Evolutionary conservation across 2,797 vertebrate species (phyloP).

Genomic region (Numenius phaeopus): DNA sequence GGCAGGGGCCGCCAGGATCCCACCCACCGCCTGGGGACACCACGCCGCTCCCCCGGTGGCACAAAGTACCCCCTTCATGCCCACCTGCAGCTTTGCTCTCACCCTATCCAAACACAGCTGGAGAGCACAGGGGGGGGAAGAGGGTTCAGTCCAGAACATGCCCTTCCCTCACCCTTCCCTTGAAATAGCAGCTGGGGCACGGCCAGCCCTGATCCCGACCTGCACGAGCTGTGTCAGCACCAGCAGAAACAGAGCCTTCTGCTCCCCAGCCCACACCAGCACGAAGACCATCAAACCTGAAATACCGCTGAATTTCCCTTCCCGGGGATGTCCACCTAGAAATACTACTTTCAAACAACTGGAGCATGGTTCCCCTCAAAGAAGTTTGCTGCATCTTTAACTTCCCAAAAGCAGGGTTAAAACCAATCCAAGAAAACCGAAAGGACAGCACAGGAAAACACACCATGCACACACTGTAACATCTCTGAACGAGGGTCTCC

Average conservation of each 20-base stretch:
- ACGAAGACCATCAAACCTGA: not conserved
- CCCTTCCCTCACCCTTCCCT: not conserved
- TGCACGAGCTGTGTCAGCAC: not conserved
- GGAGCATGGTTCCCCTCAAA: not conserved
- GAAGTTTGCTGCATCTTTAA: not conserved
- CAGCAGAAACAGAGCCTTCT: not conserved
- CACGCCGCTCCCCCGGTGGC: not conserved
- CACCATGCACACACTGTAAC: not conserved
- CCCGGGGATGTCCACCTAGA: rapidly evolving
- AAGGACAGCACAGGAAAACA: not conserved
- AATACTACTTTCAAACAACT: not conserved
- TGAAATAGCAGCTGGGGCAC: not conserved
- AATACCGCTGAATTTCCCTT: not conserved
- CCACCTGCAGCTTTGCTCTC: not conserved
- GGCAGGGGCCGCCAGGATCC: not conserved
- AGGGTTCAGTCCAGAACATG: not conserved
- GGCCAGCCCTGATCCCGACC: not conserved
- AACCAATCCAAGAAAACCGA: not conserved
- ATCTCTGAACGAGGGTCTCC: not conserved
- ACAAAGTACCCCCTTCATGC: not conserved
- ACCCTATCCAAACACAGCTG: not conserved
- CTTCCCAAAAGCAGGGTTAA: not conserved
- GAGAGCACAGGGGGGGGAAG: not conserved
- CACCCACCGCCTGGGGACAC: not conserved
- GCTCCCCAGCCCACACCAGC: not conserved